Conservation (phyloP, 1,140 invertebrate species). For the Drosophila orosa region DNA sequence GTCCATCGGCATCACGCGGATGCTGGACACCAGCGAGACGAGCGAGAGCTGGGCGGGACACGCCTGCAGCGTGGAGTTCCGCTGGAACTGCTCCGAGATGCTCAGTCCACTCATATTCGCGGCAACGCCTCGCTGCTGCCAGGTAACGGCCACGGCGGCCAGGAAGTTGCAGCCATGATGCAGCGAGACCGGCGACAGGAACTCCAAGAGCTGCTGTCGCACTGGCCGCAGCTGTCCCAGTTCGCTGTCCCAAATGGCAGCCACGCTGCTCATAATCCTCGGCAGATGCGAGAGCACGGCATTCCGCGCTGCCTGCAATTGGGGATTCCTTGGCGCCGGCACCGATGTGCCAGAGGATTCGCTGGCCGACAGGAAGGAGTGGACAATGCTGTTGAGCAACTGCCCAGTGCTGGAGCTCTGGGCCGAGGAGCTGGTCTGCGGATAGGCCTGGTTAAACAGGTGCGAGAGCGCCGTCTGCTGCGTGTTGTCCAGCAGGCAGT, state of each 20-base stretch:
- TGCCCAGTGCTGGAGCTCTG: slow-evolving; percentile 88
- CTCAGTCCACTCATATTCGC: slow-evolving; percentile 67
- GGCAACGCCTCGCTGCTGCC: slow-evolving; percentile 89
- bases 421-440: slow-evolving; percentile 84
- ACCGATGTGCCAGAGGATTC: slow-evolving; percentile 44
- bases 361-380: slow-evolving; percentile 88
- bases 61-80: slow-evolving; percentile 86
- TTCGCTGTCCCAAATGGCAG: slow-evolving; percentile 91
- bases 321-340: slow-evolving; percentile 70
- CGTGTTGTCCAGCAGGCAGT: slow-evolving; percentile 91
- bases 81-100: slow-evolving; percentile 74
- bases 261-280: slow-evolving; percentile 91
- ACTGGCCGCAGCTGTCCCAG: slow-evolving; percentile 84
- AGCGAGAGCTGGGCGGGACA: slow-evolving; percentile 90
- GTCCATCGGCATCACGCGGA: slow-evolving; percentile 94
- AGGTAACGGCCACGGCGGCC: slow-evolving; percentile 94
- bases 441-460: slow-evolving; percentile 86
- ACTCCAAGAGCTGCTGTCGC: slow-evolving; percentile 93
- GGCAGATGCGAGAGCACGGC: slow-evolving; percentile 92
- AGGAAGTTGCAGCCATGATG: slow-evolving; percentile 94
- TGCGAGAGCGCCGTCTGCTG: slow-evolving; percentile 87
- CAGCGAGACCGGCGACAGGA: slow-evolving; percentile 94
- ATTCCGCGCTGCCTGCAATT: slow-evolving; percentile 87
- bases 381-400: slow-evolving; percentile 92
- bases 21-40: slow-evolving; percentile 91